phyloP scores from a whole-genome alignment of 64 coral and sea anemone genomes.

The Actinia equina region DNA sequence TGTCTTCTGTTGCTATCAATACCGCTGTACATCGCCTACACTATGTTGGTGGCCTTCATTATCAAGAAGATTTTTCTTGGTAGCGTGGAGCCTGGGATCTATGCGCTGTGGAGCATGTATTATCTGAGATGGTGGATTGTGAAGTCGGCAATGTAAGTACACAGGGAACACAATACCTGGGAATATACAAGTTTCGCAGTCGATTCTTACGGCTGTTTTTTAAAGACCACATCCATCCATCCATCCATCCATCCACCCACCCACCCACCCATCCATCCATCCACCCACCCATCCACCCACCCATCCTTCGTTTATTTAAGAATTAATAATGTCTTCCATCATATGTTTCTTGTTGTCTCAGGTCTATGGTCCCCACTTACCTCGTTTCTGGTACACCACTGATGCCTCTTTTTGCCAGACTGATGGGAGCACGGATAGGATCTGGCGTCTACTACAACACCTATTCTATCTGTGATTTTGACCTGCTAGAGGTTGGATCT shows the following conservation, averaged over 20 bases:
- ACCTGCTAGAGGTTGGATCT: not conserved
- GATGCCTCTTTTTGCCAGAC: not conserved
- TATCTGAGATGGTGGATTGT: constrained; percentile 16
- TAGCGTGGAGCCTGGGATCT: not conserved
- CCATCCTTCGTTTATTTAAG: no score
- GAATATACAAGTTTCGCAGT: no score
- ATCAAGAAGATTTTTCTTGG: constrained; percentile 15
- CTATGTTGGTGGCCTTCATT: not conserved
- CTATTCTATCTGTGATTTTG: not conserved
- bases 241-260: no score
- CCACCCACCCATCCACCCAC: no score
- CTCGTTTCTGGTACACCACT: not conserved
- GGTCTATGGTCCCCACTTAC: not conserved
- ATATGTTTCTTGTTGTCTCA: not conserved
- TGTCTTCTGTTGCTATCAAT: not conserved
- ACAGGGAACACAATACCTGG: no score
- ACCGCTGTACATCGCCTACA: constrained; percentile 5
- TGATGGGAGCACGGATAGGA: not conserved
- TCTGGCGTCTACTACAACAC: not conserved
- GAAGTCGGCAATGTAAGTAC: not conserved
- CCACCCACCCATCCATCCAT: no score
- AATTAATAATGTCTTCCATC: no score
- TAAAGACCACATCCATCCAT: no score
- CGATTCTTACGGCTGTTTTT: no score
- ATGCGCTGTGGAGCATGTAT: constrained; percentile 23